phyloP scores from a whole-genome alignment of 2,888 invertebrate genomes.

The Epinotia brunnichana region DNA sequence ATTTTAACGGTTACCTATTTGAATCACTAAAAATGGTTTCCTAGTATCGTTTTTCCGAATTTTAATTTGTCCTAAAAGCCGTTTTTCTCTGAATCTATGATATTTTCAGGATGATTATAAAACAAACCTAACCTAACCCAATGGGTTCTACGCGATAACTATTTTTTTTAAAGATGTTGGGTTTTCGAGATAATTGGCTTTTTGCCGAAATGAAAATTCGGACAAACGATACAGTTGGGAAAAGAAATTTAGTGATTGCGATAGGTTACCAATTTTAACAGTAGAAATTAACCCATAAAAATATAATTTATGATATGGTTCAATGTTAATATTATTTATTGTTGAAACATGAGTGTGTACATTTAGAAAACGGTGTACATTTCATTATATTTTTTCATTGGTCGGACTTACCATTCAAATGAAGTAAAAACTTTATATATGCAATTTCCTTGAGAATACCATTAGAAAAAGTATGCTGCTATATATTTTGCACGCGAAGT shows the following conservation, averaged over 20 bases:
- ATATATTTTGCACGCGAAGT: slow-evolving; percentile 9
- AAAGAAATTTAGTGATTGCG: too few species aligned
- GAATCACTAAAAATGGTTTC: too few species aligned
- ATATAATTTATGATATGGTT: background rate
- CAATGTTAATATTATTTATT: background rate
- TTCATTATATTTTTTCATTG: background rate
- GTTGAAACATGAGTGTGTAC: slow-evolving; percentile 1
- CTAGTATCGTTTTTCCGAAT: too few species aligned
- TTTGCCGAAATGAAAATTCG: too few species aligned
- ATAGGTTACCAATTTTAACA: background rate
- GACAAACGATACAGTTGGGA: too few species aligned
- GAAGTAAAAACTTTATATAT: background rate
- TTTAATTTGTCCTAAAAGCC: too few species aligned
- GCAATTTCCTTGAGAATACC: background rate
- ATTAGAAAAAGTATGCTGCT: background rate
- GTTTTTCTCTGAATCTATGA: too few species aligned
- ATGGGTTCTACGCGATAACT: too few species aligned
- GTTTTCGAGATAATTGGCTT: too few species aligned
- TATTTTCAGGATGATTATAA: too few species aligned
- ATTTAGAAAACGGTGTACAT: slow-evolving; percentile 1
- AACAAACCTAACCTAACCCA: too few species aligned
- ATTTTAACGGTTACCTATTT: background rate
- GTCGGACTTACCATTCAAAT: background rate
- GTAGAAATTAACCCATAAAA: background rate
- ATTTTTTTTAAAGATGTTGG: too few species aligned